These are phyloP conservation scores for Pterophyllum scalare DNA, from an alignment of 2,113 vertebrate species.

Conservation along the genomic window DNA sequence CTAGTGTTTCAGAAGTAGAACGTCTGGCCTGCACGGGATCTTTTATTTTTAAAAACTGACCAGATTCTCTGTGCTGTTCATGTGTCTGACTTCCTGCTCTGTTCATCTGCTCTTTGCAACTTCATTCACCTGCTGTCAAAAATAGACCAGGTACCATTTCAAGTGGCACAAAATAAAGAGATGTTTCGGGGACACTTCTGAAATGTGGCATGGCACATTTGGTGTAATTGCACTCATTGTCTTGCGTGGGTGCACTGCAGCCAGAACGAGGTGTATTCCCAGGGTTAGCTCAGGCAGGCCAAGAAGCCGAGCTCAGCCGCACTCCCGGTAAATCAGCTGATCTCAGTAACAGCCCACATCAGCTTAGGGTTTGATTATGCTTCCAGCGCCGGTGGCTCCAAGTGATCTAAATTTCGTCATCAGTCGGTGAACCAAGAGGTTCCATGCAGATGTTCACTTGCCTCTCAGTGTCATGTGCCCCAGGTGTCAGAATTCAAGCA, in stretches of 20 bases:
- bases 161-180: neutral
- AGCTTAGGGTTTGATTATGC: neutral
- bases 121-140: neutral
- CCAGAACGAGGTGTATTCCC: neutral
- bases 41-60: neutral
- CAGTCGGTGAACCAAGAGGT: neutral
- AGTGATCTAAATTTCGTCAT: neutral
- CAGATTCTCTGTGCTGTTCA: neutral
- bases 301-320: rapidly evolving
- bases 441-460: neutral
- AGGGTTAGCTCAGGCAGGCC: neutral
- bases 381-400: too few species aligned
- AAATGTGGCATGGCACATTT: neutral
- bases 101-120: neutral
- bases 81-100: neutral
- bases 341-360: rapidly evolving
- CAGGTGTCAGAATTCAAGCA: neutral
- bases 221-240: neutral
- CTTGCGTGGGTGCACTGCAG: neutral
- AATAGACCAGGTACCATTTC: neutral
- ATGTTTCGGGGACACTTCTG: neutral
- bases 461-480: neutral
- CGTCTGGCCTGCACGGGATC: neutral
- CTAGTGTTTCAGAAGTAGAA: neutral
- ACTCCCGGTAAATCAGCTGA: neutral